Percentiles rank a stretch among this genome's conserved stretches.
phyloP scores from a whole-genome alignment of 2,888 invertebrate genomes.

The Strigamia maritima region DNA sequence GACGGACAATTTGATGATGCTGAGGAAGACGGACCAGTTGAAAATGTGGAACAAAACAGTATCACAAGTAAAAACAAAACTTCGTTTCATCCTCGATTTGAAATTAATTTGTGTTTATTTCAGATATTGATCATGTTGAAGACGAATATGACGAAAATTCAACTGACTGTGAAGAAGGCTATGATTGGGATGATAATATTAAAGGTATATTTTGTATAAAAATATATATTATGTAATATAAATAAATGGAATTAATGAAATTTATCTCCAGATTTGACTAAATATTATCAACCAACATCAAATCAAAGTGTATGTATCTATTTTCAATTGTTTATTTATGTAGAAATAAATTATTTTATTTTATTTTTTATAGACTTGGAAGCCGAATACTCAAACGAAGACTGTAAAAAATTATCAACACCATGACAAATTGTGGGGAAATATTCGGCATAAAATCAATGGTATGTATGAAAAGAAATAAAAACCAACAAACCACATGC shows the following conservation, averaged over 20 bases:
- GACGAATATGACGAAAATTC: neutral
- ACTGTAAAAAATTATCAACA: conserved; percentile 60
- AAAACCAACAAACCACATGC: too few species aligned
- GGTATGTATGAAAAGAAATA: conserved; percentile 55
- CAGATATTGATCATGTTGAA: neutral
- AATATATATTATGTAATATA: neutral
- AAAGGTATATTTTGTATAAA: conserved; percentile 2
- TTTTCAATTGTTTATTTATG: neutral
- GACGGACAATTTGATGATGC: conserved; percentile 9
- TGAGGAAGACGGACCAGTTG: neutral
- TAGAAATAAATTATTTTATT: neutral
- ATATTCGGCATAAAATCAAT: conserved; percentile 76
- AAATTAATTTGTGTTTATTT: neutral
- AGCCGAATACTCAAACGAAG: neutral
- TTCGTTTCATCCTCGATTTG: neutral
- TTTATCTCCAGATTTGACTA: neutral
- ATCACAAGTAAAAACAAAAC: neutral
- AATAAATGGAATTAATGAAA: neutral
- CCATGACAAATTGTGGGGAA: conserved; percentile 72
- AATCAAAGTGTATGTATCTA: neutral
- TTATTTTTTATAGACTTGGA: neutral
- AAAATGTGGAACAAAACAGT: neutral
- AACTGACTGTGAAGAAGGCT: neutral
- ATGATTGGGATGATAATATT: neutral
- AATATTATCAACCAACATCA: neutral